These are phyloP conservation scores for Agapornis canus DNA, from an alignment of 2,797 vertebrate genomes.

Conservation along the genomic window DNA sequence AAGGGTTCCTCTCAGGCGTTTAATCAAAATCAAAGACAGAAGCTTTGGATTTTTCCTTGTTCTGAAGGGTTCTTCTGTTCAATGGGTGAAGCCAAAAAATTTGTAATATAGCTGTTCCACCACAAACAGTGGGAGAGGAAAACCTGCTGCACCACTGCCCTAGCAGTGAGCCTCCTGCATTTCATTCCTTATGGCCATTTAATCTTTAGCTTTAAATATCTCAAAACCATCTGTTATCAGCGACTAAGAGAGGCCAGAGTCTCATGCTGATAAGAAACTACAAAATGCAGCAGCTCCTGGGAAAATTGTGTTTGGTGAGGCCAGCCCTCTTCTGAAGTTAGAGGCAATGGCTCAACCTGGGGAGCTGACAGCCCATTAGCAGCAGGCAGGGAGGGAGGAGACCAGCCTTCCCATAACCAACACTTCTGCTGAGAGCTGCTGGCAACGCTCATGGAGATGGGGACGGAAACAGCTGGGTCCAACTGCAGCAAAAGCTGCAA, in stretches of 20 bases:
- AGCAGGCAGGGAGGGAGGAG: neutral
- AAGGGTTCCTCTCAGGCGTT: conserved; percentile 11
- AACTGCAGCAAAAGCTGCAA: neutral
- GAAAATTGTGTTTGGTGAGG: neutral
- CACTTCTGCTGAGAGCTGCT: neutral
- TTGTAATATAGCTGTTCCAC: neutral
- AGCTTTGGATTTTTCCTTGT: neutral
- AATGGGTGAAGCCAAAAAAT: neutral
- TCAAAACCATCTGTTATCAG: neutral
- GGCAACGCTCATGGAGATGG: neutral
- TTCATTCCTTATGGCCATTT: neutral
- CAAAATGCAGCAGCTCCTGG: neutral
- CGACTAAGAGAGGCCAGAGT: neutral
- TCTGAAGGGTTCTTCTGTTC: neutral
- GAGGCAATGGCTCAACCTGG: neutral
- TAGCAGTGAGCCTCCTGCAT: neutral
- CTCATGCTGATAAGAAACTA: neutral
- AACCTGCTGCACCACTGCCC: neutral
- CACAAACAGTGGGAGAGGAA: neutral
- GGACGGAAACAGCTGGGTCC: neutral
- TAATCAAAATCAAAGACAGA: conserved; percentile 48
- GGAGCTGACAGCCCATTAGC: neutral
- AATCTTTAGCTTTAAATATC: neutral
- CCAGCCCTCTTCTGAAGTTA: neutral
- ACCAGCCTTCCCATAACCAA: neutral